Evolutionary conservation across 2,888 invertebrate genomes (phyloP).

Genomic region (Eurytoma adleriae): DNA sequence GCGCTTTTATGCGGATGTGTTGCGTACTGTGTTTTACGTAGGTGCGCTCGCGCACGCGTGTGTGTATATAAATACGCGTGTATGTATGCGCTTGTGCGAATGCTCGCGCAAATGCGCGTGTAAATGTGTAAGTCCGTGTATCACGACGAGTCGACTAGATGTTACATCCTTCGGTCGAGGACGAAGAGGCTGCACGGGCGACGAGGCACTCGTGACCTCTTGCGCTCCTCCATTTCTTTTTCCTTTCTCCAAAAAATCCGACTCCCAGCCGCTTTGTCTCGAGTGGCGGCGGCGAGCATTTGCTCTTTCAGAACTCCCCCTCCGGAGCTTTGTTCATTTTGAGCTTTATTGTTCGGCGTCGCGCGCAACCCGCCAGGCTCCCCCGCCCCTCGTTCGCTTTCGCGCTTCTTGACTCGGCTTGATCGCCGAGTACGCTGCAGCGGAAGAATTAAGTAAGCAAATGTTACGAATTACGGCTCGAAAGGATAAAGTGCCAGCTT

Average conservation of each 20-base stretch:
- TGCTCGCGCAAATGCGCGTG: no score
- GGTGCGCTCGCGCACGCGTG: no score
- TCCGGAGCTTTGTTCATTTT: slow-evolving; percentile 25
- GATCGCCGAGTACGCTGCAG: no score
- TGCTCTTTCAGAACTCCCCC: slow-evolving; percentile 25
- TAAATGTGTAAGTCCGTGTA: no score
- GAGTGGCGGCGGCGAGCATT: slow-evolving; percentile 25
- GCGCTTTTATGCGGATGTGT: no score
- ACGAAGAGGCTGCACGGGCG: slow-evolving; percentile 1
- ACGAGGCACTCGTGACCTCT: slow-evolving; percentile 15
- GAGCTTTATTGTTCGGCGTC: slow-evolving; percentile 31
- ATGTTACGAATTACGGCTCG: neutral
- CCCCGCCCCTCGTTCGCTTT: neutral
- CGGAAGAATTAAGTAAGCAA: slow-evolving; percentile 36
- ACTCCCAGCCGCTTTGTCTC: slow-evolving; percentile 42
- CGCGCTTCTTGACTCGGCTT: neutral
- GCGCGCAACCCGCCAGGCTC: neutral
- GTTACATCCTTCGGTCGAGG: neutral
- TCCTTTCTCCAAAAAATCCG: slow-evolving; percentile 21
- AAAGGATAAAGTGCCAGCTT: no score
- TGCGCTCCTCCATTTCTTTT: slow-evolving; percentile 13
- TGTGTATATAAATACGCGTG: no score
- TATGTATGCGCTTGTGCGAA: no score
- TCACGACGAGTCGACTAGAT: no score
- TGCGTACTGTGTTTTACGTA: no score